Evolutionary conservation across 2,888 invertebrate genomes (phyloP), one percentile per base, ranked within the genome.

Genomic region (Aphodius sticticus): DNA sequence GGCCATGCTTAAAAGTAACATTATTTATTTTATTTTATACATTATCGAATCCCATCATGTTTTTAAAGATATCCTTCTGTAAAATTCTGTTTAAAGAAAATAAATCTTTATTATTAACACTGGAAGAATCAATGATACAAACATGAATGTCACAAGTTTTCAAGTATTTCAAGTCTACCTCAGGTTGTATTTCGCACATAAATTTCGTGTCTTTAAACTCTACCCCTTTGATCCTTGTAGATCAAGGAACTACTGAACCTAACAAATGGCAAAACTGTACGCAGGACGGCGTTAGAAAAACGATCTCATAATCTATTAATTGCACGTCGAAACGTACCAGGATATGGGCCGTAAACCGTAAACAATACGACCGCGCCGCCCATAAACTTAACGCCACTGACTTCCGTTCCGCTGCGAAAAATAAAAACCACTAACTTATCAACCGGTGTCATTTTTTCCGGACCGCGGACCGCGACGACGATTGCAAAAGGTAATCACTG

Each of bases 341-440:
- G 74, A 74, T 74, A 74, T 74, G 74, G 74, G 74, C 74, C 74
- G 37, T 74, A 74, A 74, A 74, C 74, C 36, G 74, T 74, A 74
- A 74, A 74, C 74, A 74, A 74, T 36, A 74, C 74, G 74, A 74
- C 74, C 74, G 53, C 7, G 53, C 53, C 53, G 53, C 53, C 12
- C 53, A 53, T 53, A 53, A 53, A 53, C 9, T 53, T 53, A 53
- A 53, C 53, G 53, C 53, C 12, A 53, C 53, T 12, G 53, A 53
- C 53, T 53, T 53, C 53, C 53, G 53, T 53, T 53, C 9, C 53
- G 53, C 53, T 53, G 53, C 53, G 53, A 53, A 53, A 53, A 53
- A 53, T 53, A 53, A 53, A 53, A 53, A 53, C 53, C 53, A 53
- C 53, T 53, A 53, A 53, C 53, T 53, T 53, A 53, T 53, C 53